Base-by-base conservation (phyloP, 2,113 vertebrate species). In the Rissa tridactyla region DNA sequence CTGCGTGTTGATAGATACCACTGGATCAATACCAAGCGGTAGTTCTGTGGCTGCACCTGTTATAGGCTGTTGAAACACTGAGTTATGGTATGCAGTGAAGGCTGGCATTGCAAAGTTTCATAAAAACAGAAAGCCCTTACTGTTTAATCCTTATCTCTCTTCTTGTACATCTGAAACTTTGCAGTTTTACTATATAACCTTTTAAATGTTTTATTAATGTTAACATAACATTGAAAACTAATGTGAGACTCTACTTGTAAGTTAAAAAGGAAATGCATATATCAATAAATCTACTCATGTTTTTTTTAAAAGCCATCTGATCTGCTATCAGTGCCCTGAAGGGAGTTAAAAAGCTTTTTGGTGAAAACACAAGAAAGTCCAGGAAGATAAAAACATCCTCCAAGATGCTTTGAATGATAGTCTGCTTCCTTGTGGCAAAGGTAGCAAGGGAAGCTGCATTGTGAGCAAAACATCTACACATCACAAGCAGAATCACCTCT, bases 1-100 rank as follows among this genome's bases (percentile, higher is more conserved):
- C 99, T 97, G 1, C 97, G 98, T 0, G 75, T 99, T 4, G 99
- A 99, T 96, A 98, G 99, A 72, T 99, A 99, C 97, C 99, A 99
- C 96, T 99, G 99, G 99, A 97, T 99, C 97, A 99, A 98, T 93
- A 98, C 98, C 79, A 98, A 97, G 80, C 96, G 97, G 9, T 98
- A 98, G 98, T 78, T 17, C 46, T 6, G 9, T 5, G 82, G 44
- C 78, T 76, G 81, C 18, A 17, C 34, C 10, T n/a, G 13, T 19
- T 5, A 5, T 0, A 4, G 38, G 10, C 2, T 12, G 7, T 1
- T 46, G 70, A 42, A 75, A 55, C 25, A 38, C 38, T 61, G 36
- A 11, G 26, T 27, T 65, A 2, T 27, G 49, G 5, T 2, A 9
- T 12, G 77, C 52, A 86, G 51, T 52, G 46, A 17, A 61, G 36